phyloP scores from a whole-genome alignment of 2,888 invertebrate genomes.

The Acanthosepion lycidas region DNA sequence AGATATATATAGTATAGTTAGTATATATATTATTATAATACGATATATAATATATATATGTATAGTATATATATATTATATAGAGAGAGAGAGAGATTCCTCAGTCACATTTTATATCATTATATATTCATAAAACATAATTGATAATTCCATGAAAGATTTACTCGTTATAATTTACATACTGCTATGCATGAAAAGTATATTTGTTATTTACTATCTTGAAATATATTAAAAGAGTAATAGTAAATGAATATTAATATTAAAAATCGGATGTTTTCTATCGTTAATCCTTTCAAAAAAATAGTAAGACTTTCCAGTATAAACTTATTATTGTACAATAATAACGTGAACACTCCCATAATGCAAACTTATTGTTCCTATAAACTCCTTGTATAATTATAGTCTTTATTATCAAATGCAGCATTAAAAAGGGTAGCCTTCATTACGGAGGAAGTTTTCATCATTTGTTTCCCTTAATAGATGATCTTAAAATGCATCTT shows the following conservation, averaged over 20 bases:
- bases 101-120: no score
- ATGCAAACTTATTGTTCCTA: not conserved
- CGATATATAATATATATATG: conserved; percentile 35
- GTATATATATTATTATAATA: no score
- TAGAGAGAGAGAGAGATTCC: no score
- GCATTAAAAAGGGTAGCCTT: not conserved
- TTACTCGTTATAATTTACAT: no score
- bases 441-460: not conserved
- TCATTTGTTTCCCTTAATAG: not conserved
- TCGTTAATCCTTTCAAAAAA: no score
- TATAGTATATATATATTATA: conserved; percentile 33
- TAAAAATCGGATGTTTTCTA: no score
- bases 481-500: not conserved
- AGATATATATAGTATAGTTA: no score
- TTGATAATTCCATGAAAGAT: no score
- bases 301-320: not conserved
- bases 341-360: not conserved
- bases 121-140: no score
- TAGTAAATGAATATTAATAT: not conserved
- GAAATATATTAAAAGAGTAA: no score
- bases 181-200: no score
- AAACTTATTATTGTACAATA: not conserved
- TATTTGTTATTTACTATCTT: no score
- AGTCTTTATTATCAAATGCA: not conserved
- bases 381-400: not conserved